phyloP scores from a whole-genome alignment of 2,888 invertebrate genomes.

The Pammene fasciana region DNA sequence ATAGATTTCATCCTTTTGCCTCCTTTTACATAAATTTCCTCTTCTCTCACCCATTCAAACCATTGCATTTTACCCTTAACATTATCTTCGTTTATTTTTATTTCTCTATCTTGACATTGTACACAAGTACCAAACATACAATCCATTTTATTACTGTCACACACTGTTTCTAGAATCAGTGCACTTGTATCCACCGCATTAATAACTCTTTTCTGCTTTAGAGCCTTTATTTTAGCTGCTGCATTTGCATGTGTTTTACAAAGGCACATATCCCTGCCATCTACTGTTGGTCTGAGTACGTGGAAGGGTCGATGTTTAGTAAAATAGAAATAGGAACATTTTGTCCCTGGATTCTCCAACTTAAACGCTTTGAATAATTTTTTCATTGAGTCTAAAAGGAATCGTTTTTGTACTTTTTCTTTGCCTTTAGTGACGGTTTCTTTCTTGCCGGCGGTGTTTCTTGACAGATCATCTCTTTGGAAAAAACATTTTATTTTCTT shows the following conservation, averaged over 20 bases:
- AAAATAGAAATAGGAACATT: constrained; percentile 21
- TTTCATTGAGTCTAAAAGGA: constrained; percentile 23
- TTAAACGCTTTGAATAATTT: constrained; percentile 30
- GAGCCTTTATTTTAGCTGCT: constrained; percentile 20
- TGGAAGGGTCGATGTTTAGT: constrained; percentile 41
- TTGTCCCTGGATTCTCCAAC: constrained; percentile 24
- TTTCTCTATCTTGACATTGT: constrained; percentile 30
- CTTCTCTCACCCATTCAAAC: constrained; percentile 43
- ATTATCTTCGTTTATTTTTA: constrained; percentile 29
- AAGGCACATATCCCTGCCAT: constrained; percentile 42
- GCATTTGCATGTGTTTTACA: constrained; percentile 31
- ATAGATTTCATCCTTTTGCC: not conserved
- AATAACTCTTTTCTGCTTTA: not conserved
- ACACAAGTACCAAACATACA: constrained; percentile 41
- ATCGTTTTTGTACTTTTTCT: constrained; percentile 24
- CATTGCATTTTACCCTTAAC: constrained; percentile 36
- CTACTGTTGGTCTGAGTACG: constrained; percentile 38
- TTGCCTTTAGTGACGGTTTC: constrained; percentile 25
- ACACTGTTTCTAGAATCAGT: constrained; percentile 37
- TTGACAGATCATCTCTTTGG: constrained; percentile 34
- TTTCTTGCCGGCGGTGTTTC: constrained; percentile 27
- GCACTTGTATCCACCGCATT: constrained; percentile 13
- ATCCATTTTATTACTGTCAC: constrained; percentile 33
- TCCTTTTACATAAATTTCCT: constrained; percentile 35
- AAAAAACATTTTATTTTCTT: constrained; percentile 28